Base-by-base conservation (phyloP, 2,797 vertebrate genomes). In the Danio albolineatus region DNA sequence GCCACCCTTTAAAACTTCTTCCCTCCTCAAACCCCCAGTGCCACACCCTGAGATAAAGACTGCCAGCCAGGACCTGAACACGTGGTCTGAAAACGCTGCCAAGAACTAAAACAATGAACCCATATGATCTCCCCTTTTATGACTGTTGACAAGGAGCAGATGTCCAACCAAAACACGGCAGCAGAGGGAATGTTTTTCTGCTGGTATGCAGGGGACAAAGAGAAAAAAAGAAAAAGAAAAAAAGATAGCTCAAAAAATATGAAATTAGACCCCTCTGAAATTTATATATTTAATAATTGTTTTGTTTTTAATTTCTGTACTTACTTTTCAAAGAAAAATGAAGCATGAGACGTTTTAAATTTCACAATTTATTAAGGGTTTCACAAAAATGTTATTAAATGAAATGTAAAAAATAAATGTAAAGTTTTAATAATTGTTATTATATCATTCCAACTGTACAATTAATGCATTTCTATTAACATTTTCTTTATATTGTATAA, bases 51-150 rank as follows among this genome's bases (percentile, higher is more conserved):
- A 71, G 17, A 71, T 28, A 70, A 51, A 59, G 39, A 41, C 46
- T 67, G 12, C 2, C 21, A 59, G 14, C 7, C 41, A 57, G 41
- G 10, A 66, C 56, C 51, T 38, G 41, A 67, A 67, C 39, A 76
- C 14, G 62, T 76, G 74, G 7, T 67, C 3, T n/a, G 13, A 76
- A 44, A 7, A 56, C 12, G 0, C 13, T 60, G 64, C 65, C 54
- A 70, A 70, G 65, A 70, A n/a, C 12, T 60, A 7, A 59, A 75
- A 75, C 72, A 80, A 80, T 53, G 38, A 59, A 69, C 36, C 36
- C 70, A 46, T 48, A 66, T 49, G n/a, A 80, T 39, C 28, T 41
- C 28, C 41, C 46, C n/a, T 53, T 54, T 72, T 64, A 64, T 64
- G 46, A 75, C 46, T 62, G 57, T 41, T 76, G 61, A 66, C 39